Conservation (phyloP, 2,113 vertebrate species). For the Rhynchopsitta pachyrhyncha region DNA sequence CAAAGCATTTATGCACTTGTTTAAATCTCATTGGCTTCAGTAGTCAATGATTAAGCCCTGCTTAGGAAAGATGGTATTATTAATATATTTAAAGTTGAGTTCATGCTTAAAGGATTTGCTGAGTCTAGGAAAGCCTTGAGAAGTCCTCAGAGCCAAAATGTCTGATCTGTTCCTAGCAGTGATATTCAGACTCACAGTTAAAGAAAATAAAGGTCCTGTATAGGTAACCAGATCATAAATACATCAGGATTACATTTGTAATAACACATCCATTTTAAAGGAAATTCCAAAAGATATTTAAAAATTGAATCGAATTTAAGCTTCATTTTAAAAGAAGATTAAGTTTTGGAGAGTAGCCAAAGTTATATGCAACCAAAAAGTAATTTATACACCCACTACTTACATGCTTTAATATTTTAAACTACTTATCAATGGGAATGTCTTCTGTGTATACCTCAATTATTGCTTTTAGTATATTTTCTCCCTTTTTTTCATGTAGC, state of each 20-base stretch:
- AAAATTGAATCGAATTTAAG: slow-evolving; percentile 43
- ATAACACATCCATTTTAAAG: slow-evolving; percentile 4
- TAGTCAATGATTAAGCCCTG: neutral
- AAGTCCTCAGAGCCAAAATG: neutral
- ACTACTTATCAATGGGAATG: slow-evolving; percentile 73
- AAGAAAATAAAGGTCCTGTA: neutral
- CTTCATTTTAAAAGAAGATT: slow-evolving; percentile 14
- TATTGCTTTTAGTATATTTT: slow-evolving; percentile 71
- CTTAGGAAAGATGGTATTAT: neutral
- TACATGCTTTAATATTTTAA: slow-evolving; percentile 78
- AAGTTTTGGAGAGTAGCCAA: slow-evolving; percentile 67
- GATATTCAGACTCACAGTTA: neutral
- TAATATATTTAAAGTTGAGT: neutral
- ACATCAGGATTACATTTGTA: slow-evolving; percentile 15
- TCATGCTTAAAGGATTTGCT: neutral
- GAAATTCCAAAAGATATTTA: slow-evolving; percentile 41
- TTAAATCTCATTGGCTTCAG: neutral
- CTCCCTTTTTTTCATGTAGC: slow-evolving; percentile 65
- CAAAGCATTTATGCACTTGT: neutral
- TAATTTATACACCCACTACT: slow-evolving; percentile 65
- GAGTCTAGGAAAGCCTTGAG: neutral
- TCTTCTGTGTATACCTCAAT: slow-evolving; percentile 78
- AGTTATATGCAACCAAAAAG: slow-evolving; percentile 67
- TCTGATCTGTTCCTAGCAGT: neutral
- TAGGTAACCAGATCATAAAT: slow-evolving; percentile 22